Base-by-base conservation (phyloP, 2,888 invertebrate genomes). In the Watsonalla cultraria region DNA sequence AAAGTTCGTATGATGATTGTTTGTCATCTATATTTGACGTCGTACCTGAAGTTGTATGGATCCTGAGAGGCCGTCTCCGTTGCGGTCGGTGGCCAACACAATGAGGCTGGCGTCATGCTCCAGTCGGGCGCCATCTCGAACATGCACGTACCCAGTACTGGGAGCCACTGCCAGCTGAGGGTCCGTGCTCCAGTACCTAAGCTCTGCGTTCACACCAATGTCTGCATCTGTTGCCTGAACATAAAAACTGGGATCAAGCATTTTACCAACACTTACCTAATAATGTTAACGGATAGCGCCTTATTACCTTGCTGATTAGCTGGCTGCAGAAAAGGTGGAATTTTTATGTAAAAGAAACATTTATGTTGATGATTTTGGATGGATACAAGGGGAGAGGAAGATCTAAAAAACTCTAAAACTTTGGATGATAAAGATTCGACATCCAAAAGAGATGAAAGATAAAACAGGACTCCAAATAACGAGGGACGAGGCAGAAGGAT, bases 191-290 rank as follows among this genome's bases (percentile, higher is more conserved):
- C 80, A 85, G 59, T 88, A 90, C 2, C 68, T 24, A 5, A 90
- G 50, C 0, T 70, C 84, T 46, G 93, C 92, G 72, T 94, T 94
- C 53, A 83, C 78, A 0, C 93, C 91, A 13, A 90, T 76, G 59
- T 92, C 92, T 8, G 84, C 84, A 69, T 94, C 94, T 0, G 91
- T 90, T 5, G 94, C 94, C 80, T 92, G 80, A 46, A 53, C 53
- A 53, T 47, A 54, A 48, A 42, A 56, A 56, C 13, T 46, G 34
- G 53, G 4, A 24, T 24, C 24, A 24, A 24, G 24, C 4, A 24
- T 24, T 2, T 24, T 45, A 35, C 14, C 33, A 48, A 46, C 15
- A 46, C 13, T 2, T 2, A 24, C 24, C 24, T 24, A 1, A 24
- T 24, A 24, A 24, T 24, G 24, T 24, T 24, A 24, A 24, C 24